Percentiles rank a stretch among this genome's conserved stretches.
Evolutionary conservation across 1,140 invertebrate genomes (phyloP).

Genomic region (Geopemphigus sp.): DNA sequence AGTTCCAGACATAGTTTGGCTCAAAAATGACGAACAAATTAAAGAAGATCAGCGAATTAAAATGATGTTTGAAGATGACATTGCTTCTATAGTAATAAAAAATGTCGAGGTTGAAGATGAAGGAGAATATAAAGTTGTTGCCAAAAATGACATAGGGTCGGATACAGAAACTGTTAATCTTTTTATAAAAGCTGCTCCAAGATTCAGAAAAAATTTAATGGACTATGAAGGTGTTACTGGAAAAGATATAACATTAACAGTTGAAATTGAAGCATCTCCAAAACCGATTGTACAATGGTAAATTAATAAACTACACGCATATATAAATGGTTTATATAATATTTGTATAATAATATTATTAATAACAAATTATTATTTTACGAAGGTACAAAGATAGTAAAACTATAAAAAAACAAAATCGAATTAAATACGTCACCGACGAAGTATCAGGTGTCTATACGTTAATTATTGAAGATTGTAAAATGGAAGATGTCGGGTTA

Average conservation of each 20-base stretch:
- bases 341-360: not conserved
- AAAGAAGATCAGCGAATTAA: conserved; percentile 77
- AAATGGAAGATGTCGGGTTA: conserved; percentile 83
- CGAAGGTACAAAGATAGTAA: conserved; percentile 77
- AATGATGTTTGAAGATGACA: conserved; percentile 87
- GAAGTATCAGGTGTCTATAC: conserved; percentile 67
- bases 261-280: conserved; percentile 81
- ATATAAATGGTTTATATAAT: too few species aligned
- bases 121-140: conserved; percentile 79
- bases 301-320: not conserved
- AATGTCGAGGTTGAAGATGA: conserved; percentile 78
- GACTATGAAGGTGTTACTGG: conserved; percentile 65
- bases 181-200: conserved; percentile 77
- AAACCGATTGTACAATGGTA: conserved; percentile 75
- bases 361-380: not conserved
- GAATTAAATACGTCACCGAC: conserved; percentile 66
- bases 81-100: conserved; percentile 88
- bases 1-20: conserved; percentile 86
- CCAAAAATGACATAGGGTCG: conserved; percentile 85
- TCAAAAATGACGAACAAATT: conserved; percentile 79
- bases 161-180: conserved; percentile 73
- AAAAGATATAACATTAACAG: conserved; percentile 67
- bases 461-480: conserved; percentile 77
- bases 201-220: conserved; percentile 73
- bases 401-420: conserved; percentile 65